Conservation (phyloP, 2,797 vertebrate genomes). For the Paguma larvata region DNA sequence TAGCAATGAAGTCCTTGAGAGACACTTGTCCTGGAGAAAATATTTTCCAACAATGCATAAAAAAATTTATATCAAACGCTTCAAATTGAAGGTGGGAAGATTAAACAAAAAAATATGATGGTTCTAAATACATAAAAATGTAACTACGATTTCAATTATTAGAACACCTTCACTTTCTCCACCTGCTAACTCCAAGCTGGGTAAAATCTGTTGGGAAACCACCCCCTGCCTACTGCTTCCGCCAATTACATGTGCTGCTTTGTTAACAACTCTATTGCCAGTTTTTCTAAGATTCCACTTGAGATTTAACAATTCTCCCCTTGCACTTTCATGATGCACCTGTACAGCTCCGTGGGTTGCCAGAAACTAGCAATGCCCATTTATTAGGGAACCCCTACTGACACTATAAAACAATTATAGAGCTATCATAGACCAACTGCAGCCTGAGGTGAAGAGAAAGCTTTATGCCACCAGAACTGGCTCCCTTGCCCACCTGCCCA, state of each 20-base stretch:
- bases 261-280: slow-evolving; percentile 79
- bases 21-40: slow-evolving; percentile 5
- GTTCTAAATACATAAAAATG: neutral
- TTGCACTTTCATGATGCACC: slow-evolving; percentile 85
- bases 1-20: slow-evolving; percentile 12
- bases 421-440: slow-evolving; percentile 82
- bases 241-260: slow-evolving; percentile 75
- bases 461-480: slow-evolving; percentile 66
- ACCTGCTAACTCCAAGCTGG: neutral
- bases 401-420: slow-evolving; percentile 84
- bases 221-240: slow-evolving; percentile 53
- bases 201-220: slow-evolving; percentile 30
- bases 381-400: slow-evolving; percentile 86
- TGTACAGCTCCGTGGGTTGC: slow-evolving; percentile 82
- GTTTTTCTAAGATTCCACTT: slow-evolving; percentile 82
- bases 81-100: neutral
- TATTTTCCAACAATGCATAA: neutral
- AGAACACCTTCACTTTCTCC: neutral
- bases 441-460: slow-evolving; percentile 81
- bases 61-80: neutral
- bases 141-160: neutral
- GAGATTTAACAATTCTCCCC: slow-evolving; percentile 71
- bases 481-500: slow-evolving; percentile 83
- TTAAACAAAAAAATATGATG: neutral
- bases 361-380: slow-evolving; percentile 79